Percentiles rank a stretch among this genome's conserved stretches.
These are phyloP conservation scores for Pristiophorus japonicus DNA, from an alignment of 2,113 vertebrate species.

Conservation along the genomic window DNA sequence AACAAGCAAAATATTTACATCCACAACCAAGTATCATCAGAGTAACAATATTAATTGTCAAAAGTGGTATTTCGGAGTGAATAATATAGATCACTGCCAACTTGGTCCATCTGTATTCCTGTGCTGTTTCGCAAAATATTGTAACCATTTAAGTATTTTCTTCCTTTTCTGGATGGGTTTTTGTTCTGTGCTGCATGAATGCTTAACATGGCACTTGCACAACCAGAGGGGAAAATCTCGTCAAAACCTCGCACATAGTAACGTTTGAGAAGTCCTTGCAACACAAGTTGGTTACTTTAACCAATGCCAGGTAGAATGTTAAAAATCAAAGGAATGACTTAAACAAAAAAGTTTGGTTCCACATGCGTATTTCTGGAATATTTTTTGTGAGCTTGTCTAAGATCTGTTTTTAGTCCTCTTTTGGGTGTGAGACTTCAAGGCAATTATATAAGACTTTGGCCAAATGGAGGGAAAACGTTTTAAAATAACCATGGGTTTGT, in stretches of 20 bases:
- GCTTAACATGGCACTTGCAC: neutral
- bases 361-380: neutral
- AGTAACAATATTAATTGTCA: neutral
- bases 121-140: neutral
- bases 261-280: neutral
- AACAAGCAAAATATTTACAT: neutral
- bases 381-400: neutral
- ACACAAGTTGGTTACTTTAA: neutral
- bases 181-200: neutral
- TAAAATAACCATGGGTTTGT: neutral
- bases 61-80: neutral
- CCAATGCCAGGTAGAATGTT: neutral
- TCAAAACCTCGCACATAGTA: neutral
- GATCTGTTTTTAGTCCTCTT: neutral
- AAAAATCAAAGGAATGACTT: neutral
- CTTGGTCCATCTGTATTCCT: neutral
- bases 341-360: neutral
- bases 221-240: neutral
- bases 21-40: neutral
- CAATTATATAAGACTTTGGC: neutral
- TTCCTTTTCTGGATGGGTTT: neutral
- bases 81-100: neutral
- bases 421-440: neutral
- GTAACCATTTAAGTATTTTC: neutral
- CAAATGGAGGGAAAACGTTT: neutral